These are phyloP conservation scores for Scolopax mira DNA, from an alignment of 2,113 vertebrate genomes.

Conservation along the genomic window DNA sequence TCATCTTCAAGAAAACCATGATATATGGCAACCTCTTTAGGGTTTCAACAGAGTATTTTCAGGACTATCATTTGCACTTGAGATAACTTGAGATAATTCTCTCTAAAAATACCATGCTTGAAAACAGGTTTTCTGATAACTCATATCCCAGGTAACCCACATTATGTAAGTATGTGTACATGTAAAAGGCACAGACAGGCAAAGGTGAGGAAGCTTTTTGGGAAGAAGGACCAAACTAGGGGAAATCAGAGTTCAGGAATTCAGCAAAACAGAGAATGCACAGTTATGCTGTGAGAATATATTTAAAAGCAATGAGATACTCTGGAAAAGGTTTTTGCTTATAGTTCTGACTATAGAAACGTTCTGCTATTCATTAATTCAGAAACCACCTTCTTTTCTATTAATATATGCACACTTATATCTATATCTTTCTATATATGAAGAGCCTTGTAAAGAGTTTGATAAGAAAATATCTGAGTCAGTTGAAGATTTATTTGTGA, in stretches of 20 bases:
- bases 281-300: neutral
- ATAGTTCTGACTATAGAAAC: neutral
- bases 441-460: neutral
- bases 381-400: neutral
- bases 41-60: neutral
- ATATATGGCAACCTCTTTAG: neutral
- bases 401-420: neutral
- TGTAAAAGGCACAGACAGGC: neutral
- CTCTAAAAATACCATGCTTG: neutral
- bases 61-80: neutral
- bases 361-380: neutral
- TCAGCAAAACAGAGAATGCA: neutral
- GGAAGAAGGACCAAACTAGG: neutral
- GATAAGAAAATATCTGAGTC: slow-evolving; percentile 7
- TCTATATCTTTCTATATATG: neutral
- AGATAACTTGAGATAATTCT: neutral
- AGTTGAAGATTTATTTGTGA: neutral
- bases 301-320: neutral
- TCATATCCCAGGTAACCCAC: neutral
- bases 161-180: neutral
- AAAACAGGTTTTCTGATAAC: neutral
- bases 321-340: neutral
- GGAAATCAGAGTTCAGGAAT: neutral
- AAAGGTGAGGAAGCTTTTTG: neutral
- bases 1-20: neutral